Conservation (phyloP, 2,113 vertebrate genomes). For the Pao palembangensis region DNA sequence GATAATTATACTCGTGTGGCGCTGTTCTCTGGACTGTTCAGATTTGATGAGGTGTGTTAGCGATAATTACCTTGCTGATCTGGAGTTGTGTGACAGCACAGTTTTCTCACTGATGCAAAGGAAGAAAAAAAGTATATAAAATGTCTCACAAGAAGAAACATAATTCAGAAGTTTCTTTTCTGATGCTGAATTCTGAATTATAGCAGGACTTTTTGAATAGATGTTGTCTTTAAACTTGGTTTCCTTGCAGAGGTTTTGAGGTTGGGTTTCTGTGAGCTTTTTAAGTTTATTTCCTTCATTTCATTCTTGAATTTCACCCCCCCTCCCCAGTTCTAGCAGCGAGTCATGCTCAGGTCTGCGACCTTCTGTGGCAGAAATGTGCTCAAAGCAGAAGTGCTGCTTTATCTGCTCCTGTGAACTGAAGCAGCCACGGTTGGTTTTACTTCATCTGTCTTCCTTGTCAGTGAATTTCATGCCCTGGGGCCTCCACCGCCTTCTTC, state of each 20-base stretch:
- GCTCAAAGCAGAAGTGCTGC: not conserved
- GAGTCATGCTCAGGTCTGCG: too few relatives aligned
- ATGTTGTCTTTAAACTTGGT: too few relatives aligned
- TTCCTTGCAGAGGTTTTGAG: too few relatives aligned
- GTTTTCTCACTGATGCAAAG: conserved; percentile 26
- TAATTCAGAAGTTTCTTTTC: conserved; percentile 12
- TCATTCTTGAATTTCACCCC: too few relatives aligned
- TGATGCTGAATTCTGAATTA: not conserved
- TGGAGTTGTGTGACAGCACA: conserved; percentile 45
- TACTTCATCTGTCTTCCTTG: not conserved
- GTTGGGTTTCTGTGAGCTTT: too few relatives aligned
- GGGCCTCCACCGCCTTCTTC: conserved; percentile 15
- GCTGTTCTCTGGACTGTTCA: conserved; percentile 57
- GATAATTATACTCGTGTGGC: conserved; percentile 66
- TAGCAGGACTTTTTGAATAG: too few relatives aligned
- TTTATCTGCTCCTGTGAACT: not conserved
- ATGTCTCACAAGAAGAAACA: conserved; percentile 23
- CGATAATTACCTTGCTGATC: conserved; percentile 55
- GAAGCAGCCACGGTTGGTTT: conserved; percentile 21
- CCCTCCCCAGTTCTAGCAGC: too few relatives aligned
- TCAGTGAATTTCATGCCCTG: conserved; percentile 14
- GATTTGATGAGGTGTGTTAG: conserved; percentile 70
- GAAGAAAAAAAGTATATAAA: not conserved
- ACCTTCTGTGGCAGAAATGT: not conserved
- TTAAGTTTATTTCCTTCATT: too few relatives aligned